Evolutionary conservation across 2,888 invertebrate genomes (phyloP), one percentile per base, ranked within the genome.

Genomic region (Callosobruchus maculatus): DNA sequence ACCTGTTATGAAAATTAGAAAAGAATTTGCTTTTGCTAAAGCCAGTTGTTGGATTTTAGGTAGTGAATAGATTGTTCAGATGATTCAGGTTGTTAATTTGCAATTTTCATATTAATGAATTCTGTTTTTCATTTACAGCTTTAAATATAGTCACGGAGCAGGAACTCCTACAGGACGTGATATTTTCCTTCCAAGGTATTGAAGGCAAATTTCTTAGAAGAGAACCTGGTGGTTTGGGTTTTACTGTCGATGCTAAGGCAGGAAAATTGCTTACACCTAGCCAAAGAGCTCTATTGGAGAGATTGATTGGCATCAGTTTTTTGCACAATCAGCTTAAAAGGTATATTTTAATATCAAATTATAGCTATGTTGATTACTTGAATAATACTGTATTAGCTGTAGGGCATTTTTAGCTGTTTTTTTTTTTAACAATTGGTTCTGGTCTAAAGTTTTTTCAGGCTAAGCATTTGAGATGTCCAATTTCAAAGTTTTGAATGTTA

Each of bases 291-390:
- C 87, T 93, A 81, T 90, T 96, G 67, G 87, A 94, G 72, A 90
- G 96, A 70, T 89, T 98, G 68, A 92, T 95, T 0, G 96, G 97
- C 83, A 90, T 97, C 71, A 97, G 98, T 71, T 95, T 86, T 78
- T 77, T 88, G 69, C 96, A 96, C 85, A 95, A 94, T 84, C 91
- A 93, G 79, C 90, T 98, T 7, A 92, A 93, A 81, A 92, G 93
- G 80, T 49, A 49, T 49, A 13, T 49, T 26, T 26, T 26, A 26
- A 26, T 26, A 26, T n/a, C n/a, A 7, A 26, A 4, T 26, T 26
- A 4, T 2, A 4, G 26, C 26, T 7, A 26, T 26, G 7, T 26
- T 26, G n/a, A n/a, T n/a, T n/a, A n/a, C n/a, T n/a, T n/a, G n/a
- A n/a, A n/a, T n/a, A n/a, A n/a, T n/a, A n/a, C n/a, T n/a, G n/a